Percentiles rank a stretch among this genome's conserved stretches.
Conservation (phyloP, 1,140 invertebrate species). For the Apis cerana region DNA sequence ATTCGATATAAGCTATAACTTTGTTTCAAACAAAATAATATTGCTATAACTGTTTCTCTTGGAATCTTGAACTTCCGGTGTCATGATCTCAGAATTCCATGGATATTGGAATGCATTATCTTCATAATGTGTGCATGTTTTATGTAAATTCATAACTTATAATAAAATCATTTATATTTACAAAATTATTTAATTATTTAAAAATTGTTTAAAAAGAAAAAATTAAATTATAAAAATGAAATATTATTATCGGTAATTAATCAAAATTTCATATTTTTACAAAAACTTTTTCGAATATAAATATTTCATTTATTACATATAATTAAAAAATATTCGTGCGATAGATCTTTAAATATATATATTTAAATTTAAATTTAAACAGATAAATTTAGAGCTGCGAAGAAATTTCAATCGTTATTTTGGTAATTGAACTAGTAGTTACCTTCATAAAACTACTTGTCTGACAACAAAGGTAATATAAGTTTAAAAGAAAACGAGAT, state of each 20-base stretch:
- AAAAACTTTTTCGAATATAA: not conserved
- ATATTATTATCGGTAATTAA: not conserved
- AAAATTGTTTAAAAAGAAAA: not conserved
- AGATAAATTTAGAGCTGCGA: constrained; percentile 23
- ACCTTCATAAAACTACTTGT: not conserved
- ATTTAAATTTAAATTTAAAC: not conserved
- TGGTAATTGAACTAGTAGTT: constrained; percentile 4
- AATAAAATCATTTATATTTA: not conserved
- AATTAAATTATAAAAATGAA: not conserved
- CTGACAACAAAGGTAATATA: not conserved
- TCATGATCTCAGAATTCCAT: constrained; percentile 3
- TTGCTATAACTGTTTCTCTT: constrained; percentile 1
- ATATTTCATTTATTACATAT: not conserved
- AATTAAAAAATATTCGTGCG: not conserved
- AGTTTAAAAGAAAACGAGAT: constrained; percentile 35
- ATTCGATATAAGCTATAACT: not conserved
- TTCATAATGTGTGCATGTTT: not conserved
- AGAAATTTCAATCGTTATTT: constrained; percentile 34
- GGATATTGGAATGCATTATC: not conserved
- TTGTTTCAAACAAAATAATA: not conserved
- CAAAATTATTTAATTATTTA: not conserved
- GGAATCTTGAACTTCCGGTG: not conserved
- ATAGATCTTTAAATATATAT: not conserved
- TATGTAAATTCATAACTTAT: not conserved
- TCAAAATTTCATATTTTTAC: not conserved